Evolutionary conservation across 2,797 vertebrate genomes (phyloP), one percentile per base, ranked within the genome.

Genomic region (Cetoscarus ocellatus): DNA sequence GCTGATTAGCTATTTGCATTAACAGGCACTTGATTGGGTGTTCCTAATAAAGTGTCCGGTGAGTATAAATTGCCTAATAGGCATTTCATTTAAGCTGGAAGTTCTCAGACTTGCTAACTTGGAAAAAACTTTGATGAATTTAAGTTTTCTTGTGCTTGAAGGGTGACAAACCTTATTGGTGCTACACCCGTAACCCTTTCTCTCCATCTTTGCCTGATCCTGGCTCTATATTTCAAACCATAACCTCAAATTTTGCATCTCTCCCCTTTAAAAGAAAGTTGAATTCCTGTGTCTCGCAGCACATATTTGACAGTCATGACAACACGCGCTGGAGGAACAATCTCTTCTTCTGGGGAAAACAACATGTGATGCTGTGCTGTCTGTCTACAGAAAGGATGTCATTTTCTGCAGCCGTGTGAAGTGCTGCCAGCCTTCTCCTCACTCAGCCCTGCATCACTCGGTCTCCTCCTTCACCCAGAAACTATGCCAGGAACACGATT

Each of bases 321-420:
- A 34, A 42, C 40, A n/a, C 39, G 38, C 8, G 2, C 10, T 5
- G 42, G 43, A 63, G 35, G 53, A 74, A 49, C 39, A 63, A 65
- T 49, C 49, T 57, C 39, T 65, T 34, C 15, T 17, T 51, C 43
- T 34, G 61, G 43, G 27, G 17, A 42, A 53, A 75, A 69, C 58
- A 48, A 34, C 47, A 61, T 48, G 43, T 47, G 47, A 58, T 0
- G 27, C 40, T 7, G 0, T 6, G 44, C 61, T 51, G 58, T 56
- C 70, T 35, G 54, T 72, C 68, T 71, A 63, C 40, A 58, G 61
- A 45, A 66, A 60, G 55, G 58, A 40, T 77, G 67, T 73, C 40
- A 73, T 79, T 83, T 74, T 52, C 61, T 68, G 51, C 50, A 35
- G 48, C 56, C 6, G 43, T 58, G 18, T 63, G 55, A 82, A 75